phyloP scores from a whole-genome alignment of 1,140 invertebrate genomes.

The Euschistus heros region DNA sequence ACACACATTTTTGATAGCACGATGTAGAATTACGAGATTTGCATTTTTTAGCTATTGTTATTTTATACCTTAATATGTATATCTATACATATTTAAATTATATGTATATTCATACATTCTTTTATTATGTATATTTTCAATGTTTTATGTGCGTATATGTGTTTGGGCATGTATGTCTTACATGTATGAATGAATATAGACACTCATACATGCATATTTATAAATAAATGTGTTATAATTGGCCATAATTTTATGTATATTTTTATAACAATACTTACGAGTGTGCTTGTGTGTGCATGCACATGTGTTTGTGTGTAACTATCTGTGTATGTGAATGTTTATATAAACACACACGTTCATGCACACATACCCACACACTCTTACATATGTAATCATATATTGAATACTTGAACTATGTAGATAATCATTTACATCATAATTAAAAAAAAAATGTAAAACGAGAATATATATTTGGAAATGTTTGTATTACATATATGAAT shows the following conservation, averaged over 20 bases:
- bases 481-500: background rate
- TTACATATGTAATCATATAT: too few species aligned
- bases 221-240: slow-evolving; percentile 17
- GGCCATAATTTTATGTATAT: slow-evolving; percentile 17
- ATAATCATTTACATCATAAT: too few species aligned
- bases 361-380: too few species aligned
- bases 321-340: too few species aligned
- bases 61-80: slow-evolving; percentile 12
- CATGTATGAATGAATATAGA: slow-evolving; percentile 9
- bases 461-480: too few species aligned
- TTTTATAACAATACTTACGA: slow-evolving; percentile 10
- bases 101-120: slow-evolving; percentile 10
- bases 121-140: slow-evolving; percentile 5
- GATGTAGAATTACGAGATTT: background rate
- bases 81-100: slow-evolving; percentile 10
- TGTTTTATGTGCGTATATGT: background rate
- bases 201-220: slow-evolving; percentile 13
- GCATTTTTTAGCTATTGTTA: slow-evolving; percentile 11
- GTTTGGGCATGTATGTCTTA: slow-evolving; percentile 1
- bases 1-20: slow-evolving; percentile 8
- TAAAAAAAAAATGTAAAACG: too few species aligned
- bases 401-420: too few species aligned
- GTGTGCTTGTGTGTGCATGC: too few species aligned
- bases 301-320: too few species aligned
- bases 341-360: too few species aligned